These are phyloP conservation scores for Saccostrea glomerata DNA, from an alignment of 1,140 invertebrate species.

Conservation along the genomic window DNA sequence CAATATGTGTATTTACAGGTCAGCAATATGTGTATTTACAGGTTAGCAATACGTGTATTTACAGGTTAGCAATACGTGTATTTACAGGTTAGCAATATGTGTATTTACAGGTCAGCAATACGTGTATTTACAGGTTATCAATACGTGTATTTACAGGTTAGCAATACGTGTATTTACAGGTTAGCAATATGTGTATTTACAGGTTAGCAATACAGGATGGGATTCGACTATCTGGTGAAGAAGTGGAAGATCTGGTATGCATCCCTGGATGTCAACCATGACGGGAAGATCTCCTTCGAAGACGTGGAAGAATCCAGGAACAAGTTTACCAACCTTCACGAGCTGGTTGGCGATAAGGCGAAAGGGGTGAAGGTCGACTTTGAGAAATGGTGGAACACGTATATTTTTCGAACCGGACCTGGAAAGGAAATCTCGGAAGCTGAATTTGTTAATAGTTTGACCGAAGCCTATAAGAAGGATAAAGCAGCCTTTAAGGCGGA, in stretches of 20 bases:
- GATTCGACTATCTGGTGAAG: conserved; percentile 53
- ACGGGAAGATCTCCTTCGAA: conserved; percentile 61
- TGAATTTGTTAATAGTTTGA: conserved; percentile 53
- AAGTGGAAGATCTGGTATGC: conserved; percentile 66
- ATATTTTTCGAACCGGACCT: conserved; percentile 40
- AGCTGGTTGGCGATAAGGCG: conserved; percentile 57
- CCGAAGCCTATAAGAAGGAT: conserved; percentile 46
- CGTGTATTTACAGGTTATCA: too few species aligned
- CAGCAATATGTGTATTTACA: too few species aligned
- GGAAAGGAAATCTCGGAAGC: conserved; percentile 55
- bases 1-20: too few species aligned
- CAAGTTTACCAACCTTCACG: conserved; percentile 62
- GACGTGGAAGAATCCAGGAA: conserved; percentile 64
- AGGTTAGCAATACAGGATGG: not conserved
- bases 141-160: too few species aligned
- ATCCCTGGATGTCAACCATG: conserved; percentile 65
- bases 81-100: too few species aligned
- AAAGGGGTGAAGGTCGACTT: conserved; percentile 48
- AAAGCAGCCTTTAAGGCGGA: conserved; percentile 48
- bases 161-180: too few species aligned
- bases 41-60: not conserved
- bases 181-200: too few species aligned
- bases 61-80: too few species aligned
- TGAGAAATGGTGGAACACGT: conserved; percentile 57
- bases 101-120: too few species aligned